phyloP scores from a whole-genome alignment of 2,888 invertebrate species.

The Chelonus formosanus region DNA sequence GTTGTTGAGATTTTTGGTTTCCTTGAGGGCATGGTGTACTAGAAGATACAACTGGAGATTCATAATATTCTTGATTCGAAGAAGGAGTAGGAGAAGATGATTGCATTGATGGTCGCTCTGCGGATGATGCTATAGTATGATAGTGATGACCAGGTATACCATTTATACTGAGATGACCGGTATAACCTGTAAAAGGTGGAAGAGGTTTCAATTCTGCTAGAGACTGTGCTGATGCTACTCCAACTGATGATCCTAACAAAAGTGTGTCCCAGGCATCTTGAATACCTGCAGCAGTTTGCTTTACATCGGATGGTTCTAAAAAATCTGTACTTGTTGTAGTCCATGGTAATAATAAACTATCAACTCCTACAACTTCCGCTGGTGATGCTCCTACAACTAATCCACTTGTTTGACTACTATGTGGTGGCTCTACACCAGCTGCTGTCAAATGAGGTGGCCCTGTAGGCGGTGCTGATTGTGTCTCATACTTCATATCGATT shows the following conservation, averaged over 20 bases:
- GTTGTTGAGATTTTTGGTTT: slow-evolving; percentile 52
- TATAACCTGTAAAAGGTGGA: slow-evolving; percentile 87
- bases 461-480: slow-evolving; percentile 55
- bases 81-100: slow-evolving; percentile 60
- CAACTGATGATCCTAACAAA: slow-evolving; percentile 68
- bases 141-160: slow-evolving; percentile 89
- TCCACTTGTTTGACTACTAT: slow-evolving; percentile 58
- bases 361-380: slow-evolving; percentile 59
- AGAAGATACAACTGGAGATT: slow-evolving; percentile 65
- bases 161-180: slow-evolving; percentile 86
- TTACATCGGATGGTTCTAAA: slow-evolving; percentile 56
- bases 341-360: slow-evolving; percentile 59
- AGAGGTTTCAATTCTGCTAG: slow-evolving; percentile 85
- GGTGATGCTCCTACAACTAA: slow-evolving; percentile 56
- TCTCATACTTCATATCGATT: slow-evolving; percentile 63
- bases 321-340: slow-evolving; percentile 55
- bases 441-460: slow-evolving; percentile 56
- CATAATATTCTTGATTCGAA: slow-evolving; percentile 62
- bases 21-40: slow-evolving; percentile 64
- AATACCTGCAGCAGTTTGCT: slow-evolving; percentile 57
- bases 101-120: slow-evolving; percentile 60
- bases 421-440: slow-evolving; percentile 59
- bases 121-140: slow-evolving; percentile 77
- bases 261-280: slow-evolving; percentile 77
- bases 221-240: slow-evolving; percentile 70